Percentiles rank a stretch among this genome's conserved stretches.
Conservation (phyloP, 1,140 invertebrate genomes). For the Antheraea mylitta region DNA sequence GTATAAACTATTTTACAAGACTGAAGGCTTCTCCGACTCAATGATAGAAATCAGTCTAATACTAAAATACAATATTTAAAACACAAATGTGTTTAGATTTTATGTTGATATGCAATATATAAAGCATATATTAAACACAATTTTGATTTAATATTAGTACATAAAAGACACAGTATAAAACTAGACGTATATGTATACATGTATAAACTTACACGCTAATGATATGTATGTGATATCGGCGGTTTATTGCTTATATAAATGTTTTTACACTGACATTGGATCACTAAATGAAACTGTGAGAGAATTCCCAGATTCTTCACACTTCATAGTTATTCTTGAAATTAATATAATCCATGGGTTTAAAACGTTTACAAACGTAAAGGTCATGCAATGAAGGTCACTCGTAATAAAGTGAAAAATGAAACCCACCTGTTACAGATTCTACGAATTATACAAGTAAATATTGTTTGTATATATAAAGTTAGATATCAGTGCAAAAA, state of each 20-base stretch:
- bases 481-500: slow-evolving; percentile 17
- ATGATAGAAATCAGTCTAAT: no score
- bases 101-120: not conserved
- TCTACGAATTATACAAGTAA: not conserved
- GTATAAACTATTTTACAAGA: no score
- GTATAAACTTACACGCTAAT: slow-evolving; percentile 61
- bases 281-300: not conserved
- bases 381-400: no score
- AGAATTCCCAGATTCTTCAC: not conserved
- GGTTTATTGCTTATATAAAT: slow-evolving; percentile 51
- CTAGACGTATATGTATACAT: slow-evolving; percentile 27
- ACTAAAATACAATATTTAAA: not conserved
- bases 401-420: no score
- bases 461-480: slow-evolving; percentile 10
- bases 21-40: no score
- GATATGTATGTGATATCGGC: slow-evolving; percentile 73
- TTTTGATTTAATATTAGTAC: not conserved
- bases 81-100: not conserved
- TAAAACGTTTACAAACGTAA: no score
- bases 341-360: no score
- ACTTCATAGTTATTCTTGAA: slow-evolving; percentile 4
- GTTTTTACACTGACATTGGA: not conserved
- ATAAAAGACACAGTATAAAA: slow-evolving; percentile 3
- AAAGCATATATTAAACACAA: slow-evolving; percentile 2
- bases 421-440: not conserved